Evolutionary conservation across 2,888 invertebrate genomes (phyloP), one percentile per base, ranked within the genome.

Genomic region (Tinea pellionella): DNA sequence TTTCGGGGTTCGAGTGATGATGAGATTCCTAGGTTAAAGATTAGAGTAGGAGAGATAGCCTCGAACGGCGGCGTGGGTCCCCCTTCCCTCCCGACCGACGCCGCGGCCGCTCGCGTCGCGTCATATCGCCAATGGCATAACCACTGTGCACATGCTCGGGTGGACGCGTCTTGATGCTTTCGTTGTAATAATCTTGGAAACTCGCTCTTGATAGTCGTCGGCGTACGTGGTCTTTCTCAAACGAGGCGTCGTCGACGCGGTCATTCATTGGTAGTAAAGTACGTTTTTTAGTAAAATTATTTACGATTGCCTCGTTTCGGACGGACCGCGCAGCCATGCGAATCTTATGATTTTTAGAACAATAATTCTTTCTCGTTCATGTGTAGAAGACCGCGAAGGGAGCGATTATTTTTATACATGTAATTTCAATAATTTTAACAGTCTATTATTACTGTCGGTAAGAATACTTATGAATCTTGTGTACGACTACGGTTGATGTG

Each of bases 11-110:
- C 37, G 37, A 37, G 37, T 37, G n/a, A 9, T 37, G 37, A 47
- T 16, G 86, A 86, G 85, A 86, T 86, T 86, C 78, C 77, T 86
- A 87, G 86, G 82, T 83, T 84, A 80, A 76, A 78, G 75, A 77
- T 78, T 82, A 84, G 81, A 78, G 76, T 85, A 85, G 82, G 78
- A 24, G 53, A 53, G 74, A 80, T 83, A 71, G 66, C 61, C 61
- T 64, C 72, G 77, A 80, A 80, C 83, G 71, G 65, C 61, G 58
- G 73, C 73, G 70, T 71, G 73, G 72, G 69, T 70, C 70, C 75
- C 68, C 72, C 32, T 59, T 42, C 61, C 53, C 42, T 62, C 60
- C 60, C 61, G 61, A 61, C 59, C 59, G 62, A 18, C 61, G 29
- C 58, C 41, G 42, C 65, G 70, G 70, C 68, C 70, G 68, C 47